Evolutionary conservation across 2,797 vertebrate genomes (phyloP).

Genomic region (Carapus acus): DNA sequence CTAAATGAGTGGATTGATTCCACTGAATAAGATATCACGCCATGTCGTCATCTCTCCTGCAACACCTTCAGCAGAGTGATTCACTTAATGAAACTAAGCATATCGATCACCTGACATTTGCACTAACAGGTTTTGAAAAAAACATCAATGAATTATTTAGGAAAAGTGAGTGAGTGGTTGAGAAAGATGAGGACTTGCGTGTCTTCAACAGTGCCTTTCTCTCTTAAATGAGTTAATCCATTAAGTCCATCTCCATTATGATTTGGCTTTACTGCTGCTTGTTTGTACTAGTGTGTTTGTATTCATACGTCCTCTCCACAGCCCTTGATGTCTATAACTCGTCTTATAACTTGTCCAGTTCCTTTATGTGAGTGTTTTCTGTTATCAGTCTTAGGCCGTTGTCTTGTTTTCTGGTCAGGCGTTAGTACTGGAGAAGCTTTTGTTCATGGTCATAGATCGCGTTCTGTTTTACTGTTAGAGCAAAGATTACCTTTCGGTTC

Average conservation of each 20-base stretch:
- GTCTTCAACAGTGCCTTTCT: constrained; percentile 61
- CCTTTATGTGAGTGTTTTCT: too few relatives aligned
- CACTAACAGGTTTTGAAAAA: constrained; percentile 57
- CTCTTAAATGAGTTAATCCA: constrained; percentile 56
- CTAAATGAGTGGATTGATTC: background rate
- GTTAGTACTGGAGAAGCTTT: too few relatives aligned
- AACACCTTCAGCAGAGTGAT: constrained; percentile 35
- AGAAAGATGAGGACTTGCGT: constrained; percentile 31
- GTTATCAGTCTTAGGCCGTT: too few relatives aligned
- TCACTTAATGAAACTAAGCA: constrained; percentile 22
- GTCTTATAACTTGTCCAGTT: too few relatives aligned
- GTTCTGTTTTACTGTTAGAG: too few relatives aligned
- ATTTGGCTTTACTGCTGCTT: constrained; percentile 35
- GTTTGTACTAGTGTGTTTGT: too few relatives aligned
- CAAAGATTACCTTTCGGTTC: too few relatives aligned
- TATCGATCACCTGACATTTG: constrained; percentile 38
- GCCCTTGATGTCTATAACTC: too few relatives aligned
- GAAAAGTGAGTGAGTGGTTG: constrained; percentile 38
- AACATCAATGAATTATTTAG: constrained; percentile 63
- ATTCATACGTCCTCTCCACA: too few relatives aligned
- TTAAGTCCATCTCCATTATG: constrained; percentile 66
- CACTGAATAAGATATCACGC: too few relatives aligned
- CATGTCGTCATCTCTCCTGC: constrained; percentile 40
- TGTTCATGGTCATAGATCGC: too few relatives aligned
- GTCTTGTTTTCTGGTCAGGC: too few relatives aligned